Evolutionary conservation across 2,888 invertebrate genomes (phyloP), one percentile per base, ranked within the genome.

Genomic region (Patella depressa): DNA sequence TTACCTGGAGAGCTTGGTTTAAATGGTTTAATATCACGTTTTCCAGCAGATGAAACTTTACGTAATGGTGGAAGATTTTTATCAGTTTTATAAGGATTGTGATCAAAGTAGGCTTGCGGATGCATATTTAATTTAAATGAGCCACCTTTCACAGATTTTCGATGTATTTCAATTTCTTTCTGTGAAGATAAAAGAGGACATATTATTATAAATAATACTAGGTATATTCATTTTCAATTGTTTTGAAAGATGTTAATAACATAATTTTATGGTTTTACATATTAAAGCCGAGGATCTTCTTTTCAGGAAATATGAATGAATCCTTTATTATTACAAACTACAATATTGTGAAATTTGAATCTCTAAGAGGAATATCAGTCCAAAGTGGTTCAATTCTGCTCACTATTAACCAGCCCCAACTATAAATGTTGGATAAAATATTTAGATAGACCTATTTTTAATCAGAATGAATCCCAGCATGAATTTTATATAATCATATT

Each of bases 1-100:
- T 91, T 91, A 53, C 88, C 89, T 53, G 91, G 91, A 73, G 88
- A 89, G 76, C 90, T 90, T 34, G 90, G 91, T 84, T 89, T 91
- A 83, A 92, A 92, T 77, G 91, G 89, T 79, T 89, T 89, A 11
- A 85, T 75, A 76, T 89, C 88, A 17, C 81, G 75, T 70, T 83
- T 55, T 19, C 79, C 79, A 19, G 85, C 82, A 70, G 86, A 84
- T 9, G 82, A 79, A 65, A 83, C 78, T 76, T 85, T 86, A 72
- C 80, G 83, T 2, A 75, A 71, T 57, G 85, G 81, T 14, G 85
- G 83, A 54, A 88, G 77, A 15, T 85, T 81, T 80, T 86, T 87
- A 77, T 89, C 90, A 19, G 87, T 83, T 19, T 82, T 76, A 83
- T 88, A 92, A 9, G 91, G 91, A 81, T 91, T 91, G 65, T 79